Evolutionary conservation across 2,888 invertebrate genomes (phyloP).

Genomic region (Andricus curvator): DNA sequence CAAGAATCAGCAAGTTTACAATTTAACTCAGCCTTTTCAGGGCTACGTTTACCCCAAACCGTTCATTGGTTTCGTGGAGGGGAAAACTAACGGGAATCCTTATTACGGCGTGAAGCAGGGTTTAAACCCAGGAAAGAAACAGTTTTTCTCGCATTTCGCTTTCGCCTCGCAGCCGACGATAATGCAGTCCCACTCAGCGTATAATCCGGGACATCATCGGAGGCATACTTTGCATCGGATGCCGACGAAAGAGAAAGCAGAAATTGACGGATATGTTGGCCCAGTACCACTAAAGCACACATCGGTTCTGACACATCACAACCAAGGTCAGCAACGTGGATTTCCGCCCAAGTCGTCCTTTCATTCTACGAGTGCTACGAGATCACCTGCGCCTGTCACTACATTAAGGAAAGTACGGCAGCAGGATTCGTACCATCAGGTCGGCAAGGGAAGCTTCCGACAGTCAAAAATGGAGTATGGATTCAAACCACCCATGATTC

Average conservation of each 20-base stretch:
- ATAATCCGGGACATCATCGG: conserved; percentile 53
- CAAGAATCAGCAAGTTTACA: conserved; percentile 50
- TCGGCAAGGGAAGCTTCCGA: conserved; percentile 81
- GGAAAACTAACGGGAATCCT: conserved; percentile 38
- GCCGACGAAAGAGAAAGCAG: conserved; percentile 48
- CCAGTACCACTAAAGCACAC: conserved; percentile 79
- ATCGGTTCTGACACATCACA: conserved; percentile 60
- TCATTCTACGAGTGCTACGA: conserved; percentile 50
- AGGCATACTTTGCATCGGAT: conserved; percentile 56
- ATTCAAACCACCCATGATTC: conserved; percentile 89
- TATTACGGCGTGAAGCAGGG: conserved; percentile 39
- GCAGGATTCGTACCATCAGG: conserved; percentile 78
- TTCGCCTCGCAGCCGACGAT: conserved; percentile 42
- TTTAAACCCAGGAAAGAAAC: conserved; percentile 38
- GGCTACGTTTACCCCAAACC: conserved; percentile 62
- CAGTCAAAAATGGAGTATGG: conserved; percentile 89
- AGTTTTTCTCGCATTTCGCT: conserved; percentile 30
- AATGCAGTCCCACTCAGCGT: conserved; percentile 47
- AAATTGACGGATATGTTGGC: conserved; percentile 78
- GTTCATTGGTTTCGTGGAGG: conserved; percentile 51
- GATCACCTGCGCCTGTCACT: conserved; percentile 51
- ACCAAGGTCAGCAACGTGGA: conserved; percentile 53
- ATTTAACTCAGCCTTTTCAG: conserved; percentile 54
- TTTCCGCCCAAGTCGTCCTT: conserved; percentile 53
- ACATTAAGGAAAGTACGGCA: conserved; percentile 77